Conservation (phyloP, 1,140 invertebrate species). For the Agraylea sexmaculata region DNA sequence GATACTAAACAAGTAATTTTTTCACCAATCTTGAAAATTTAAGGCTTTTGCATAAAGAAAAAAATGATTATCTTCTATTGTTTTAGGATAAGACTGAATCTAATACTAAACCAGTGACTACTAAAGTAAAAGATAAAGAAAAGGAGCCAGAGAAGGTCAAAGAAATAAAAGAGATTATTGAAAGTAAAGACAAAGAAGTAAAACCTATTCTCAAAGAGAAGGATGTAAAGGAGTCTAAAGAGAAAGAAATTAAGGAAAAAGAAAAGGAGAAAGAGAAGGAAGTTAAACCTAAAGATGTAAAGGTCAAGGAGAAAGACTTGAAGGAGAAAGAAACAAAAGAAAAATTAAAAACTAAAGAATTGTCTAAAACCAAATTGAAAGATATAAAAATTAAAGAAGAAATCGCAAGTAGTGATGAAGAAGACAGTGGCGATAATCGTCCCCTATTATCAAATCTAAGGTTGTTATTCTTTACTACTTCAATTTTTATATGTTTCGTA, state of each 20-base stretch:
- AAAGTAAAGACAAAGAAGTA: constrained; percentile 24
- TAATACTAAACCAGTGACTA: constrained; percentile 27
- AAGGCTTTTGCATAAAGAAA: constrained; percentile 23
- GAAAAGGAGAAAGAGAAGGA: constrained; percentile 25
- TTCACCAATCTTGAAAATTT: constrained; percentile 2
- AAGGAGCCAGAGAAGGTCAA: constrained; percentile 35
- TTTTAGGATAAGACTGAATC: constrained; percentile 19
- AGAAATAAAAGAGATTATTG: constrained; percentile 24
- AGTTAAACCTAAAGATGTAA: constrained; percentile 29
- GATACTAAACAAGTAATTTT: constrained; percentile 26
- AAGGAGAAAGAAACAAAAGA: constrained; percentile 27
- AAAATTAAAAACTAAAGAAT: constrained; percentile 26
- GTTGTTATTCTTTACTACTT: constrained; percentile 7
- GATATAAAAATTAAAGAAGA: constrained; percentile 25
- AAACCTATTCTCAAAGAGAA: constrained; percentile 19
- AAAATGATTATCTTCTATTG: constrained; percentile 11
- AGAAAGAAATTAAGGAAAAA: constrained; percentile 26
- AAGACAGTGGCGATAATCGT: constrained; percentile 21
- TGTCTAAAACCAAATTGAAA: constrained; percentile 24
- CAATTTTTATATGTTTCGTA: too few relatives aligned
- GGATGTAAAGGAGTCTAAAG: constrained; percentile 22
- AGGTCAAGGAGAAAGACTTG: constrained; percentile 22
- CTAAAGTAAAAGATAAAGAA: constrained; percentile 35
- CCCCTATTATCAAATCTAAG: constrained; percentile 14
- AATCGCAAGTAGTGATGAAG: constrained; percentile 17